Base-by-base conservation (phyloP, 2,113 vertebrate species). In the Toxostoma redivivum region DNA sequence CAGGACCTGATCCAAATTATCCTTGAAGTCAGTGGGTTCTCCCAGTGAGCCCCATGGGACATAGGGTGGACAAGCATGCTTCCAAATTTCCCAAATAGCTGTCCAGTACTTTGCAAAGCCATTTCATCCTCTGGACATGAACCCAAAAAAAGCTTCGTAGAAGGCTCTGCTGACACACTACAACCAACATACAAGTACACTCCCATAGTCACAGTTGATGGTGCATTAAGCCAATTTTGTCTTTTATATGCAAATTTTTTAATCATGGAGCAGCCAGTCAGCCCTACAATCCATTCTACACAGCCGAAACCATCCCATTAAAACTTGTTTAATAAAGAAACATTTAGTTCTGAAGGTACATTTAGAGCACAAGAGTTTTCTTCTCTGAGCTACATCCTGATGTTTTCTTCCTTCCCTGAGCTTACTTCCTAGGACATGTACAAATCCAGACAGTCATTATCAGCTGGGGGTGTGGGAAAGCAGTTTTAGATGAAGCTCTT, bases 51-150 rank as follows among this genome's bases (percentile, higher is more conserved):
- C 35, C 42, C 35, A 11, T 0, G 0, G 25, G 57, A 33, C 7
- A 12, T 0, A 18, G 0, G 21, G n/a, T 47, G n/a, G 65, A 42
- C 37, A 71, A 57, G 19, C 0, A 6, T 7, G 9, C 22, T 65
- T 85, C 60, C 37, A 37, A 23, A 73, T 48, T 37, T 69, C 51
- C 28, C n/a, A 37, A 47, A 35, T 1, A 37, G 17, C 17, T 77
- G 38, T 31, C 70, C 28, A 27, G 51, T 57, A 12, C 51, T 83
- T 65, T 66, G n/a, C 15, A 53, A 71, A 47, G 24, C 48, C 31
- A 15, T 65, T 83, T 87, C 37, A 74, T 28, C 24, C 33, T 70
- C 73, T 66, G 50, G 27, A 66, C 28, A 24, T 0, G 0, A 87
- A 40, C 25, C 28, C 25, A 33, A 84, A 81, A 9, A 23, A 56